Evolutionary conservation across 2,888 invertebrate genomes (phyloP).

Genomic region (Pecten maximus): DNA sequence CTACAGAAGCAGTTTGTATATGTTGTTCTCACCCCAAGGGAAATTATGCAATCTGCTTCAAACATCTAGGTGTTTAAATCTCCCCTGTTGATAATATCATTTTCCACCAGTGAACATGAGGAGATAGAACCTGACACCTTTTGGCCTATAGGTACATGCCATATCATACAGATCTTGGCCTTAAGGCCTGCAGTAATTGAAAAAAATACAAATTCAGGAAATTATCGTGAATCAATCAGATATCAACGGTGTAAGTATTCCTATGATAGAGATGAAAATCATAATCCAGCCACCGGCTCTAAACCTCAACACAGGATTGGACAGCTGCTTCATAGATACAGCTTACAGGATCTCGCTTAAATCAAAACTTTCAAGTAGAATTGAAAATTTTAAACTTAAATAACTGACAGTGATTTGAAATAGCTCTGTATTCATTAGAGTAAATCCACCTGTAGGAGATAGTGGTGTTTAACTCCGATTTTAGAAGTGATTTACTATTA

Average conservation of each 20-base stretch:
- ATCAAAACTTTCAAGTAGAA: not conserved
- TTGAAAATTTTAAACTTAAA: not conserved
- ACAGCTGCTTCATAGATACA: not conserved
- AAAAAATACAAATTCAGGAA: constrained; percentile 13
- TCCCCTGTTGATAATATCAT: not conserved
- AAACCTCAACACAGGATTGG: not conserved
- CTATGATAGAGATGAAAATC: not conserved
- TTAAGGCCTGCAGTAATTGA: not conserved
- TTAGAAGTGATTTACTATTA: not conserved
- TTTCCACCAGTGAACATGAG: not conserved
- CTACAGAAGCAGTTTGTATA: not conserved
- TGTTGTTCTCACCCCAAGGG: not conserved
- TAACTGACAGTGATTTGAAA: not conserved
- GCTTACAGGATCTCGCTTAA: not conserved
- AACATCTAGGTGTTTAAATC: constrained; percentile 6
- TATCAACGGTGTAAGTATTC: not conserved
- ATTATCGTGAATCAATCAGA: constrained; percentile 15
- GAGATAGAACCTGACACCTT: not conserved
- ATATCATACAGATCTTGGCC: not conserved
- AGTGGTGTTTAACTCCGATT: not conserved
- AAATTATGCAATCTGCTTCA: not conserved
- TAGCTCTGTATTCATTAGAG: not conserved
- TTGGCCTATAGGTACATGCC: not conserved
- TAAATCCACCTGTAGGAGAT: not conserved
- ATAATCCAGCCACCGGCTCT: not conserved